Conservation (phyloP, 2,888 invertebrate genomes). For the Microctonus brassicae region DNA sequence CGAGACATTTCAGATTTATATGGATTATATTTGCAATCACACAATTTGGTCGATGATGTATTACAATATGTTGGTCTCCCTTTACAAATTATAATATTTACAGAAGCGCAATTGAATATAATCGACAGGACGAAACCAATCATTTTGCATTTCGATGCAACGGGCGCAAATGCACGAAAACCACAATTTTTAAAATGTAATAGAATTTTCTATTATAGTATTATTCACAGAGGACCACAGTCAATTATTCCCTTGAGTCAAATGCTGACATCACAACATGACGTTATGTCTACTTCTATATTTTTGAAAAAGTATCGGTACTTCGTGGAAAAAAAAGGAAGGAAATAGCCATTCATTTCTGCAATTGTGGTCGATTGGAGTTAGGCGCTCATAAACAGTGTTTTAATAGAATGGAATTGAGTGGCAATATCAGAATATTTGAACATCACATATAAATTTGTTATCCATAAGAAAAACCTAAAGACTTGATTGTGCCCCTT, state of each 20-base stretch:
- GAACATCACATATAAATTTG: background rate
- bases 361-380: slow-evolving; percentile 18
- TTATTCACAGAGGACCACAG: background rate
- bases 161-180: background rate
- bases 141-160: background rate
- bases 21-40: too few species aligned
- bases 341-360: slow-evolving; percentile 3
- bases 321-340: background rate
- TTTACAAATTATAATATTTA: background rate
- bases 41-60: too few species aligned
- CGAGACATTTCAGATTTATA: too few species aligned
- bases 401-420: slow-evolving; percentile 8
- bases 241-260: background rate
- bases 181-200: background rate
- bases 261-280: background rate
- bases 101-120: background rate
- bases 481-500: too few species aligned
- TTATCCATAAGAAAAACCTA: background rate
- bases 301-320: background rate
- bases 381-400: background rate
- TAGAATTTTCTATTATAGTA: background rate
- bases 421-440: background rate
- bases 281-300: background rate
- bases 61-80: background rate
- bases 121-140: background rate